Evolutionary conservation across 2,113 vertebrate species (phyloP), one percentile per base, ranked within the genome.

Genomic region (Serilophus lunatus): DNA sequence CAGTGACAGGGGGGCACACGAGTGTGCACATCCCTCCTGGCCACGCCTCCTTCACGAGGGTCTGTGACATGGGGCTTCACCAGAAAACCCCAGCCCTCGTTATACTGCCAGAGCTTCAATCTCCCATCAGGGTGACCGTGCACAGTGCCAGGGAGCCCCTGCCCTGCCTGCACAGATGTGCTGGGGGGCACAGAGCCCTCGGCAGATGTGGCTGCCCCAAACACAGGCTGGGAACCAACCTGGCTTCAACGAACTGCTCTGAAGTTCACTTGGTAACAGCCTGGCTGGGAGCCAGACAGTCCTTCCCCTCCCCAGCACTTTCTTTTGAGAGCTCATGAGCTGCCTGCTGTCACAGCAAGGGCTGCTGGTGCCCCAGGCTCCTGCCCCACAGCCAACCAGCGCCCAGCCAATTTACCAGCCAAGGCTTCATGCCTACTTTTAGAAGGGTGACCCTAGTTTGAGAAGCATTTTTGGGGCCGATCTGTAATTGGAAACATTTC

Each of bases 401-500:
- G 61, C 38, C 57, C 63, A 57, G 64, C 45, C 42, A 51, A 66
- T 83, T 79, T 28, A 61, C n/a, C 63, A 88, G 80, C 31, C 59
- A 40, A 33, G 6, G 79, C 85, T 90, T 33, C 26, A 61, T 56
- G 72, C 50, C 40, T 84, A 1, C 76, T 61, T 82, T 91, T 81
- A 45, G 93, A 81, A 88, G 51, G n/a, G 60, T 50, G 68, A 83
- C 65, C 60, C 25, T 65, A 60, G 22, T 45, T 38, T 24, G 10
- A 88, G 45, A 76, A 76, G 40, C 25, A 50, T 45, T 92, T 94
- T 10, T 2, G 2, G 6, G 36, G 19, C 4, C 51, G 71, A 15
- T 51, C 68, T 93, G 76, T 92, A 90, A 88, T 89, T 91, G 91
- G 51, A 80, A 93, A 70, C 1, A 71, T 89, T 91, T 96, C 83